Evolutionary conservation across 2,797 vertebrate genomes (phyloP), one percentile per base, ranked within the genome.

Genomic region (Gobio occitaniae): DNA sequence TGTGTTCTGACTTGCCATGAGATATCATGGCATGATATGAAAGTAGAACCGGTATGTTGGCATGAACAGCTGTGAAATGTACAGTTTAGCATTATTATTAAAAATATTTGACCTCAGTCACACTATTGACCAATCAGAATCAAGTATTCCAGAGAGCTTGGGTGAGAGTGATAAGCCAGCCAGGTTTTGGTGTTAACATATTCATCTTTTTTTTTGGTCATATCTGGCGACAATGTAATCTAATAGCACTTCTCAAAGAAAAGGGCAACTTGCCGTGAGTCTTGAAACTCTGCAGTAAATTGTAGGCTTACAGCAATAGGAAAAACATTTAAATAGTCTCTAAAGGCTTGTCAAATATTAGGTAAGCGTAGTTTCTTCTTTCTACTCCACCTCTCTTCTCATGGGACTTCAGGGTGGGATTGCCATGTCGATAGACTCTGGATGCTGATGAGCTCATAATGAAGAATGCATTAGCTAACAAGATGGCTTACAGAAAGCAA

Each of bases 391-490:
- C 41, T 71, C 29, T 29, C 32, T 44, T 61, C 76, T 72, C 66
- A 38, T 61, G 76, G 50, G 77, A 80, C 3, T 1, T 79, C 3
- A 21, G 77, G 56, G 77, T 74, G 77, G 54, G 83, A 80, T 80
- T 65, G 32, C 13, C 8, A 21, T 80, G 38, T 84, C 15, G 19
- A 41, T 84, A 15, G 54, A 61, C 25, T 48, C 25, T 36, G 25
- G 54, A 82, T 59, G 38, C 71, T 82, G 47, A 87, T 68, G 83
- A 88, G 75, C 41, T 84, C 74, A 77, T 59, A 61, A 81, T 61
- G n/a, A 87, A 32, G 78, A 88, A 86, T 68, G 76, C 77, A 71
- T 41, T 48, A 12, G 68, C 47, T 71, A 59, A 76, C 3, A 44
- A 32, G 56, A 66, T 36, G 17, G 68, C 61, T 87, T 47, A 78